These are phyloP conservation scores for Crocallis elinguaria DNA, from an alignment of 2,888 invertebrate genomes.

Conservation along the genomic window DNA sequence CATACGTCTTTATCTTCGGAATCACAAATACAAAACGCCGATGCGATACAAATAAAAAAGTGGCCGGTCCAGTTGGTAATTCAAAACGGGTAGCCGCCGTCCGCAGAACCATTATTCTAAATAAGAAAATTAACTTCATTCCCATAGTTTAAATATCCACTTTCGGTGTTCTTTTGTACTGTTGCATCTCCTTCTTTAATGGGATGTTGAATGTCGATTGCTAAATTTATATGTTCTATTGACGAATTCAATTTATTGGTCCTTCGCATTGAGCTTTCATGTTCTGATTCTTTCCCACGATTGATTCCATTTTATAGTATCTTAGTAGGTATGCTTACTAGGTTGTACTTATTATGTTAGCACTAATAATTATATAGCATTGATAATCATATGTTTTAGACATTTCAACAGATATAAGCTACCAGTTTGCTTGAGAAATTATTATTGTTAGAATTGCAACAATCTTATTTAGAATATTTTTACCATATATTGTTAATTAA, in stretches of 20 bases:
- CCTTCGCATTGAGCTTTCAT: conserved; percentile 48
- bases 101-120: conserved; percentile 78
- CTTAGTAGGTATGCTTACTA: too few species aligned
- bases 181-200: conserved; percentile 54
- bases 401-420: too few species aligned
- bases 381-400: too few species aligned
- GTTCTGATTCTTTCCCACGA: conserved; percentile 65
- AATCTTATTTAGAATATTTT: too few species aligned
- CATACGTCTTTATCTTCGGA: conserved; percentile 82
- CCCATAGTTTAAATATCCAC: conserved; percentile 80
- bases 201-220: conserved; percentile 68
- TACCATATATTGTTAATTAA: too few species aligned
- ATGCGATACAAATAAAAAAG: conserved; percentile 66
- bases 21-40: conserved; percentile 71
- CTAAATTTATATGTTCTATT: conserved; percentile 71
- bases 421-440: too few species aligned
- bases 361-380: too few species aligned
- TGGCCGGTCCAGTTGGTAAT: conserved; percentile 69
- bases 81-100: conserved; percentile 80
- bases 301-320: too few species aligned
- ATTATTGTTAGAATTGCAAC: too few species aligned
- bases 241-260: conserved; percentile 74
- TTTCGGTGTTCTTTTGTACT: conserved; percentile 33
- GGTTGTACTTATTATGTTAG: too few species aligned
- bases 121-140: conserved; percentile 82